Evolutionary conservation across 2,888 invertebrate genomes (phyloP).

Genomic region (Anticlea derivata): DNA sequence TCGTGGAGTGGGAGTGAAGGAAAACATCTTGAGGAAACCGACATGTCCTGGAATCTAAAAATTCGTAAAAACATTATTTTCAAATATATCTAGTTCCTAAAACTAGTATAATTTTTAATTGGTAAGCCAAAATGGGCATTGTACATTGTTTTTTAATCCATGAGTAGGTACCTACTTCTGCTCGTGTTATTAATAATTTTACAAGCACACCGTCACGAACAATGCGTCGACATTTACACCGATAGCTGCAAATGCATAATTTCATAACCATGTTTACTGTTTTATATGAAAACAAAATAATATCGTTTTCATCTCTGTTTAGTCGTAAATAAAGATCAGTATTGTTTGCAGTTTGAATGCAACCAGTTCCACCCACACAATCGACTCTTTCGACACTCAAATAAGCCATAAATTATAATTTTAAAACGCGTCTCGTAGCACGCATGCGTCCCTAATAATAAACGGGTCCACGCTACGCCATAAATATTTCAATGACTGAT

Average conservation of each 20-base stretch:
- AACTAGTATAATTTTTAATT: no score
- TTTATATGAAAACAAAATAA: neutral
- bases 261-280: conserved; percentile 6
- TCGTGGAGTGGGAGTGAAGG: no score
- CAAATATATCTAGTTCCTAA: no score
- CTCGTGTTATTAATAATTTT: neutral
- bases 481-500: conserved; percentile 47
- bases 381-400: conserved; percentile 76
- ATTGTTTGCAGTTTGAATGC: conserved; percentile 27
- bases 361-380: conserved; percentile 70
- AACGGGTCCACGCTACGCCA: conserved; percentile 49
- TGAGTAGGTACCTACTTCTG: no score
- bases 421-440: conserved; percentile 66
- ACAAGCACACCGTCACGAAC: conserved; percentile 15
- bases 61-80: no score
- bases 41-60: no score
- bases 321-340: conserved; percentile 10
- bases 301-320: neutral
- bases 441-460: conserved; percentile 44
- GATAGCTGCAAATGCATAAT: conserved; percentile 7
- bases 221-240: conserved; percentile 19
- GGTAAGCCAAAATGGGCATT: no score
- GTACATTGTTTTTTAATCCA: no score
- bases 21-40: no score
- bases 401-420: conserved; percentile 79